These are phyloP conservation scores for Lophius americanus DNA, from an alignment of 2,797 vertebrate species.

Conservation along the genomic window DNA sequence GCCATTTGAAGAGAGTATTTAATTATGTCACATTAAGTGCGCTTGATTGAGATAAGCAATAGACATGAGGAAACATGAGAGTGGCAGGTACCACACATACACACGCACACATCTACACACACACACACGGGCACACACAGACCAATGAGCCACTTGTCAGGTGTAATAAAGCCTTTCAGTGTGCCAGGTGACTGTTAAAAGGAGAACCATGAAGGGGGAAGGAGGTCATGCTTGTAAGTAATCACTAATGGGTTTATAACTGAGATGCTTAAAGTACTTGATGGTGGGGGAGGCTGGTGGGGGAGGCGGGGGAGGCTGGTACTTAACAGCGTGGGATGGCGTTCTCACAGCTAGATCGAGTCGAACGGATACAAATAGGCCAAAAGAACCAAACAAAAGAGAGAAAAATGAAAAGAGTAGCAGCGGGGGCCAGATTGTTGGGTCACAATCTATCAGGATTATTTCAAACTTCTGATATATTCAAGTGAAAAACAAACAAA, in stretches of 20 bases:
- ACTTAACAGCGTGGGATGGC: too few relatives aligned
- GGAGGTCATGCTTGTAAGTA: slow-evolving; percentile 26
- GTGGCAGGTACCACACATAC: slow-evolving; percentile 8
- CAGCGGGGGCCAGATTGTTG: too few relatives aligned
- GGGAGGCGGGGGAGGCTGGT: not conserved
- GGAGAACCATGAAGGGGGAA: slow-evolving; percentile 10
- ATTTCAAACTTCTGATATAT: too few relatives aligned
- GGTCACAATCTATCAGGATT: too few relatives aligned
- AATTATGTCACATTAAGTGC: not conserved
- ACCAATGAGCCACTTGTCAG: not conserved
- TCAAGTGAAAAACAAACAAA: too few relatives aligned
- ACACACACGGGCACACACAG: not conserved
- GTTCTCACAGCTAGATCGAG: too few relatives aligned
- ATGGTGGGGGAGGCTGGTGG: slow-evolving; percentile 24
- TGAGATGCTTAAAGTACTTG: slow-evolving; percentile 21
- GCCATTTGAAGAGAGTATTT: not conserved
- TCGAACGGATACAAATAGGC: too few relatives aligned
- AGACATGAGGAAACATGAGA: slow-evolving; percentile 1
- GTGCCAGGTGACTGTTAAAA: slow-evolving; percentile 14
- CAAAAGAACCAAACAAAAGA: too few relatives aligned
- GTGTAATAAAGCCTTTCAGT: slow-evolving; percentile 21
- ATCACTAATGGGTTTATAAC: slow-evolving; percentile 33
- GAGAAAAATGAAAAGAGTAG: too few relatives aligned
- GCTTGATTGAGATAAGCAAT: slow-evolving; percentile 4
- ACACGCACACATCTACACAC: not conserved